Percentiles rank a stretch among this genome's conserved stretches.
These are phyloP conservation scores for Volucella inflata DNA, from an alignment of 2,888 invertebrate species.

Conservation along the genomic window DNA sequence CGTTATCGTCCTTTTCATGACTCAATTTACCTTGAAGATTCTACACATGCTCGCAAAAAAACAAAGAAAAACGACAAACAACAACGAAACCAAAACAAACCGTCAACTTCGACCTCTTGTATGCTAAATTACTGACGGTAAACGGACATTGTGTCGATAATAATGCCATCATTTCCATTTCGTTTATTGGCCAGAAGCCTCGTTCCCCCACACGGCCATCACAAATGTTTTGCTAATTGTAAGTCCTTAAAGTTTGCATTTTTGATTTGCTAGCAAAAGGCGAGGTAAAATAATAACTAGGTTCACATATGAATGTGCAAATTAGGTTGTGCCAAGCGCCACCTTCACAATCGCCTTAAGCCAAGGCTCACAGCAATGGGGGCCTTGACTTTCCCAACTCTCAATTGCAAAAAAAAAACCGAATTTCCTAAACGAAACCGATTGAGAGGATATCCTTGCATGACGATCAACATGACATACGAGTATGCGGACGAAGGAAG, in stretches of 20 bases:
- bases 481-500: neutral
- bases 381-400: constrained; percentile 4
- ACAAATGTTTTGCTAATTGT: constrained; percentile 45
- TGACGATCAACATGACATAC: constrained; percentile 33
- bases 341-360: neutral
- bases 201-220: constrained; percentile 1
- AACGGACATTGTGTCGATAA: constrained; percentile 70
- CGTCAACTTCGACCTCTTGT: constrained; percentile 27
- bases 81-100: constrained; percentile 16
- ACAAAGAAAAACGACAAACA: constrained; percentile 5
- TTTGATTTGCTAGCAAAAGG: constrained; percentile 40
- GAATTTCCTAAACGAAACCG: neutral
- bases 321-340: constrained; percentile 37
- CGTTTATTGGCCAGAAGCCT: constrained; percentile 53
- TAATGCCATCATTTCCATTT: constrained; percentile 62
- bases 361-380: neutral
- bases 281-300: constrained; percentile 40
- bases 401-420: neutral
- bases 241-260: constrained; percentile 39
- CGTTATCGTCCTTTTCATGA: constrained; percentile 47
- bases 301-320: constrained; percentile 60
- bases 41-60: neutral
- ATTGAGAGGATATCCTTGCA: constrained; percentile 46
- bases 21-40: constrained; percentile 61
- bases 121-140: constrained; percentile 45